Percentiles rank a stretch among this genome's conserved stretches.
phyloP scores from a whole-genome alignment of 2,113 vertebrate genomes.

The Brienomyrus longianalis region DNA sequence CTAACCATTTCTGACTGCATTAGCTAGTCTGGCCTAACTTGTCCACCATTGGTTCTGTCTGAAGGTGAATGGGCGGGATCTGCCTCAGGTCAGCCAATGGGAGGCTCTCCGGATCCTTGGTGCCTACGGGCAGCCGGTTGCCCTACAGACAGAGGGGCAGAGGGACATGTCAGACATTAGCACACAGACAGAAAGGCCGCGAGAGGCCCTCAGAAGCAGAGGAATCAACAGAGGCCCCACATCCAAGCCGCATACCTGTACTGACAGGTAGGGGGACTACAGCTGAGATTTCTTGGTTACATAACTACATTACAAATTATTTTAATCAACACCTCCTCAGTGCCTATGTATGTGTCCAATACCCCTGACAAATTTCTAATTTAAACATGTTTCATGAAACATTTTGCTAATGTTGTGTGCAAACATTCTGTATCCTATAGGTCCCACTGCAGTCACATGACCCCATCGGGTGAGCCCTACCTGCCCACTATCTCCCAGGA shows the following conservation, averaged over 20 bases:
- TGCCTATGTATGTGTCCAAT: not conserved
- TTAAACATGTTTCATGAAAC: not conserved
- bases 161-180: slow-evolving; percentile 42
- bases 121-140: slow-evolving; percentile 61
- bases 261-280: slow-evolving; percentile 11
- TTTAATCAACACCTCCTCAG: not conserved
- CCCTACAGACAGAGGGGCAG: slow-evolving; percentile 62
- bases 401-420: not conserved
- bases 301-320: not conserved
- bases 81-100: slow-evolving; percentile 56
- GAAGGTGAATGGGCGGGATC: slow-evolving; percentile 53
- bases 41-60: not conserved
- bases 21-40: not conserved
- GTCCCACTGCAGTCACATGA: slow-evolving; percentile 51
- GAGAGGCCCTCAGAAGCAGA: slow-evolving; percentile 50
- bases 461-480: slow-evolving; percentile 43
- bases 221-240: slow-evolving; percentile 34
- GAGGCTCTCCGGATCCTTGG: slow-evolving; percentile 61
- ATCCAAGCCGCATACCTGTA: slow-evolving; percentile 53
- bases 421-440: slow-evolving; percentile 27
- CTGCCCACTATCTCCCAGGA: slow-evolving; percentile 55
- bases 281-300: not conserved
- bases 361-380: not conserved
- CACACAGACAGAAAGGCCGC: slow-evolving; percentile 46
- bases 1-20: not conserved